These are phyloP conservation scores for Probosciger aterrimus DNA, from an alignment of 2,113 vertebrate species.

Conservation along the genomic window DNA sequence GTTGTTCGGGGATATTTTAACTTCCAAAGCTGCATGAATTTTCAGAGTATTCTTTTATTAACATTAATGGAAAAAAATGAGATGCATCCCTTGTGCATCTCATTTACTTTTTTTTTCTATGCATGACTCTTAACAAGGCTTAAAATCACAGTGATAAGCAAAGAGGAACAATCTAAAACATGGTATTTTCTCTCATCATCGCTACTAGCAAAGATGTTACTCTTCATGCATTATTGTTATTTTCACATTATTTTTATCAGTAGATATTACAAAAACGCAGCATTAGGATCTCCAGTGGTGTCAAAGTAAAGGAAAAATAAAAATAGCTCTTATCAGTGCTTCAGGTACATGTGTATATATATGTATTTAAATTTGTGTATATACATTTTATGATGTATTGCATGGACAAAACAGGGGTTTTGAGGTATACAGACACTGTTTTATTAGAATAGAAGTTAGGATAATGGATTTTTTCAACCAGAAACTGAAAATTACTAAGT, in stretches of 20 bases:
- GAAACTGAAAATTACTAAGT: not conserved
- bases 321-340: not conserved
- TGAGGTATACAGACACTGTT: not conserved
- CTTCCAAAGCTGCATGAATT: not conserved
- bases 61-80: not conserved
- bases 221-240: too few species aligned
- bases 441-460: not conserved
- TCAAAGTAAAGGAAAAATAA: not conserved
- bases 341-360: not conserved
- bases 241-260: not conserved
- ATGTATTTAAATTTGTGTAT: not conserved
- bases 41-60: not conserved
- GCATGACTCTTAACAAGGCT: not conserved
- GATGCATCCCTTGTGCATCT: not conserved
- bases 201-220: not conserved
- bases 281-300: not conserved
- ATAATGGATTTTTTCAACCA: not conserved
- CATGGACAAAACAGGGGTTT: not conserved
- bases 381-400: not conserved
- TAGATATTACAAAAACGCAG: not conserved
- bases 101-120: not conserved
- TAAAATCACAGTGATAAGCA: not conserved
- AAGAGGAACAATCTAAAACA: not conserved
- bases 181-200: not conserved
- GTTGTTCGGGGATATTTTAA: not conserved